Evolutionary conservation across 2,888 invertebrate species (phyloP).

Genomic region (Cotesia congregata): DNA sequence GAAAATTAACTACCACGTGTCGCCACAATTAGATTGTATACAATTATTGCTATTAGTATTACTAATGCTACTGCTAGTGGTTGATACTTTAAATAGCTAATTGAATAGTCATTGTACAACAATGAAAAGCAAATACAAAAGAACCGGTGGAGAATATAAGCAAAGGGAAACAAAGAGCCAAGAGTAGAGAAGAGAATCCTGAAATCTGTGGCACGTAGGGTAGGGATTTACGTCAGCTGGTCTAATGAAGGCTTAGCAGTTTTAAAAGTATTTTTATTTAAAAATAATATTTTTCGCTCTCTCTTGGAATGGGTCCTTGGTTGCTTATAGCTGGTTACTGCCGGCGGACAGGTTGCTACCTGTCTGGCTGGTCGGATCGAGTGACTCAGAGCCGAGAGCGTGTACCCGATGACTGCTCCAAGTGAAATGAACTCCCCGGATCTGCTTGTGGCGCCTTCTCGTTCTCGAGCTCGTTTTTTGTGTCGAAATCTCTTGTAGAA

Average conservation of each 20-base stretch:
- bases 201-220: neutral
- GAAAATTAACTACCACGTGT: slow-evolving; percentile 14
- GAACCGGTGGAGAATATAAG: no score
- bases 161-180: neutral
- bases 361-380: slow-evolving; percentile 53
- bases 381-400: slow-evolving; percentile 63
- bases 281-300: slow-evolving; percentile 19
- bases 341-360: slow-evolving; percentile 46
- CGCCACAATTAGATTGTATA: neutral
- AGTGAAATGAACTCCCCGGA: slow-evolving; percentile 60
- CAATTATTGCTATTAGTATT: neutral
- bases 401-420: slow-evolving; percentile 54
- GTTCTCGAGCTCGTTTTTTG: slow-evolving; percentile 21
- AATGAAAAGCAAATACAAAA: neutral
- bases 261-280: neutral
- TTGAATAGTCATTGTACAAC: neutral
- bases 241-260: neutral
- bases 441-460: slow-evolving; percentile 49
- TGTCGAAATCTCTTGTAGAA: slow-evolving; percentile 1
- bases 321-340: slow-evolving; percentile 23
- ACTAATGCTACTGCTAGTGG: neutral
- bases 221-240: neutral
- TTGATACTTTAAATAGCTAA: neutral
- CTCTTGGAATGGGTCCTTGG: slow-evolving; percentile 6
- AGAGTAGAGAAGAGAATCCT: neutral